These are phyloP conservation scores for Clitarchus hookeri DNA, from an alignment of 2,888 invertebrate species.

Conservation along the genomic window DNA sequence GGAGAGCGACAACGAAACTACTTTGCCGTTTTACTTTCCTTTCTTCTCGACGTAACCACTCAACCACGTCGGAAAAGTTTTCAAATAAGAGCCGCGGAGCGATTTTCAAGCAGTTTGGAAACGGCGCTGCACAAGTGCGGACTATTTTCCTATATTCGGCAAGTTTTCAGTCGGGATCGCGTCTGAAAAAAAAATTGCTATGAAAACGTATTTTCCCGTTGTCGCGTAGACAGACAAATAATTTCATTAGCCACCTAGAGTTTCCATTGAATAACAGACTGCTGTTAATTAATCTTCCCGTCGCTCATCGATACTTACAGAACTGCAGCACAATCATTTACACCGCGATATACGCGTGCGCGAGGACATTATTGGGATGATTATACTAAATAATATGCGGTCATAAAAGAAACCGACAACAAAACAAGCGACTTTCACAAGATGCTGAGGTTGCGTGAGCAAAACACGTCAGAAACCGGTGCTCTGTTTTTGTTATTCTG, in stretches of 20 bases:
- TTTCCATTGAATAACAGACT: too few relatives aligned
- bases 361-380: too few relatives aligned
- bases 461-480: neutral
- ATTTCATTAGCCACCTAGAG: too few relatives aligned
- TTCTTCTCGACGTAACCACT: neutral
- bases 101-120: neutral
- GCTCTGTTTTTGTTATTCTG: neutral
- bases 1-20: neutral
- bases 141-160: neutral
- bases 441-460: neutral
- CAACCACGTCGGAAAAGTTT: neutral
- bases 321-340: too few relatives aligned
- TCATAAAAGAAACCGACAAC: neutral
- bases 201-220: too few relatives aligned
- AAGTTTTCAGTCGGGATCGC: neutral
- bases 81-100: neutral
- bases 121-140: neutral
- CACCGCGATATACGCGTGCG: neutral
- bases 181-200: too few relatives aligned
- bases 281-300: too few relatives aligned
- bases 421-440: neutral
- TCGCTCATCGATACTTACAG: neutral
- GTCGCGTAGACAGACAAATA: too few relatives aligned
- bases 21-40: neutral
- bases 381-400: neutral